Percentiles rank a stretch among this genome's conserved stretches.
Conservation (phyloP, 2,888 invertebrate genomes). For the Nesidiocoris tenuis region DNA sequence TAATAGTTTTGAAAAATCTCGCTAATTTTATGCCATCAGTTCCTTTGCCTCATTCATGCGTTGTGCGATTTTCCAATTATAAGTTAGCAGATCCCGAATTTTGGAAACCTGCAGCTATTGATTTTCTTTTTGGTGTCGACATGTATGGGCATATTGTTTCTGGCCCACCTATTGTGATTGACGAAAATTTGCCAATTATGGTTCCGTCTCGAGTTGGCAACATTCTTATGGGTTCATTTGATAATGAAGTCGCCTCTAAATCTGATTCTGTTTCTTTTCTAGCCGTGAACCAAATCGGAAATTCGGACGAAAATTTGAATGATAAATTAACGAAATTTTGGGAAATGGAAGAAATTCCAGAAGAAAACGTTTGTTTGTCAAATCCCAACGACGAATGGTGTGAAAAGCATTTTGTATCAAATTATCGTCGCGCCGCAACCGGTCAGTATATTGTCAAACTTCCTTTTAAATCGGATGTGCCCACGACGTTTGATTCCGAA, state of each 20-base stretch:
- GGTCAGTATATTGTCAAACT: constrained; percentile 22
- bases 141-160: background rate
- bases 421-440: background rate
- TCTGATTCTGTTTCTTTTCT: no score
- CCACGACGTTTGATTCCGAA: no score
- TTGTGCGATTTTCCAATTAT: background rate
- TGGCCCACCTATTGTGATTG: background rate
- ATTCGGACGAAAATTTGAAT: background rate
- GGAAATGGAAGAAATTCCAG: no score
- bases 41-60: background rate
- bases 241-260: background rate
- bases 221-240: constrained; percentile 7
- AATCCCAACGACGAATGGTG: constrained; percentile 29
- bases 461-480: no score
- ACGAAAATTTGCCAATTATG: background rate
- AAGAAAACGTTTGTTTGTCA: no score
- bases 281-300: no score
- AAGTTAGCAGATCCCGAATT: constrained; percentile 26
- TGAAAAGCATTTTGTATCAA: constrained; percentile 19
- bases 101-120: no score
- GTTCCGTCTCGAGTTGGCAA: constrained; percentile 10
- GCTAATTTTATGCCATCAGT: background rate
- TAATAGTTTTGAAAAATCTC: constrained; percentile 2
- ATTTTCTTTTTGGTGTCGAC: constrained; percentile 21
- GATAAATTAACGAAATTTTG: background rate